phyloP scores from a whole-genome alignment of 2,797 vertebrate genomes.

The Scolopax rusticola region DNA sequence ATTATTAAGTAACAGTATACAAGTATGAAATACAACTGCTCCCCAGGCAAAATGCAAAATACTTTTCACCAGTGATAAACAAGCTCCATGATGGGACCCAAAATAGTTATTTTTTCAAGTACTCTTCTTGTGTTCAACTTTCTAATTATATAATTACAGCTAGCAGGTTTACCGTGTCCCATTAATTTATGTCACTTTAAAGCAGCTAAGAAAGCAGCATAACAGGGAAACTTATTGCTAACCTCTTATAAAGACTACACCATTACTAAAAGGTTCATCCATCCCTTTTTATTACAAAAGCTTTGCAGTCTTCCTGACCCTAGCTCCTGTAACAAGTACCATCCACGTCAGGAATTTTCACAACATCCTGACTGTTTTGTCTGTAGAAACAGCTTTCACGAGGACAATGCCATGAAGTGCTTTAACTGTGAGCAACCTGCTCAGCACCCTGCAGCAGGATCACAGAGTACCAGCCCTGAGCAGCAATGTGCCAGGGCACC shows the following conservation, averaged over 20 bases:
- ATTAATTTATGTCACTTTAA: neutral
- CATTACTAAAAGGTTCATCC: neutral
- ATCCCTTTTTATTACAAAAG: neutral
- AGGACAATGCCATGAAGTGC: neutral
- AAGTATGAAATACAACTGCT: neutral
- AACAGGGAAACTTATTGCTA: neutral
- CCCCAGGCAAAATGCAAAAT: neutral
- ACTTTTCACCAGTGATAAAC: neutral
- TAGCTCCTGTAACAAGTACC: neutral
- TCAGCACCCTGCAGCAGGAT: neutral
- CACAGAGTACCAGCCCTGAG: neutral
- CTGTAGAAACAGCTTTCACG: neutral
- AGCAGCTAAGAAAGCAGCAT: neutral
- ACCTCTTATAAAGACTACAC: neutral
- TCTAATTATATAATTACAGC: neutral
- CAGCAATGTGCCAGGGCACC: neutral
- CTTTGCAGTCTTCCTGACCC: neutral
- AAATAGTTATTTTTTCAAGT: neutral
- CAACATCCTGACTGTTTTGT: neutral
- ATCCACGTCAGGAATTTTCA: neutral
- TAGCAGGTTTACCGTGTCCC: neutral
- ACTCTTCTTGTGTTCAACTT: neutral
- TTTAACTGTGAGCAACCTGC: neutral
- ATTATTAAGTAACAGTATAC: neutral
- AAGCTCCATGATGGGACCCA: neutral